Percentiles rank a stretch among this genome's conserved stretches.
These are phyloP conservation scores for Stictonetta naevosa DNA, from an alignment of 2,113 vertebrate species.

Conservation along the genomic window DNA sequence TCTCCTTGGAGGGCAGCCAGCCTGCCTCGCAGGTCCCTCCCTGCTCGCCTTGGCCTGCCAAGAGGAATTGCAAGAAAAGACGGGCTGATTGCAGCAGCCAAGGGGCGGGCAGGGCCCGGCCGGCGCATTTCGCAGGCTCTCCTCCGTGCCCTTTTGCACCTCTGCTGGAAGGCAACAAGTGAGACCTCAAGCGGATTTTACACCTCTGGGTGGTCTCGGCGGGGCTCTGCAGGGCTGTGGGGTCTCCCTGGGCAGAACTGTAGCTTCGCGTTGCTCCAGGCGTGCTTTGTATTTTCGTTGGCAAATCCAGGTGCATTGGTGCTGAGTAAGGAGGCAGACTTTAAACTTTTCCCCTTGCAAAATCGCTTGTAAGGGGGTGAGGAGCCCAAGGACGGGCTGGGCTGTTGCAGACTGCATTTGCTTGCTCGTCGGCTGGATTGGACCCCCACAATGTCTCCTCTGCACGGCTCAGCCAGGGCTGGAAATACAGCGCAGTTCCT, in stretches of 20 bases:
- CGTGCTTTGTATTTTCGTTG: background rate
- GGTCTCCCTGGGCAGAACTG: background rate
- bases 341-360: background rate
- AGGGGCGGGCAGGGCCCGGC: background rate
- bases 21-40: background rate
- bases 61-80: slow-evolving; percentile 34
- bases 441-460: background rate
- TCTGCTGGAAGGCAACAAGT: background rate
- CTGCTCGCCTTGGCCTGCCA: background rate
- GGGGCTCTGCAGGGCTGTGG: background rate
- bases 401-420: fast-evolving
- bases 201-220: fast-evolving
- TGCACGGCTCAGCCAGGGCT: fast-evolving
- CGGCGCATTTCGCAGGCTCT: fast-evolving
- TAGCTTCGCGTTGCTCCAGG: fast-evolving
- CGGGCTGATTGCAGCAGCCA: background rate
- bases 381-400: background rate
- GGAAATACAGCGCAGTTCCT: background rate
- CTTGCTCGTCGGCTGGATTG: fast-evolving
- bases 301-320: background rate
- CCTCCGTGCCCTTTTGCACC: background rate
- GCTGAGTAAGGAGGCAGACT: background rate
- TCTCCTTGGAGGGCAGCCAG: slow-evolving; percentile 59
- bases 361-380: fast-evolving
- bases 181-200: fast-evolving